Conservation (phyloP, 2,113 vertebrate species). For the Lasiurus cinereus region DNA sequence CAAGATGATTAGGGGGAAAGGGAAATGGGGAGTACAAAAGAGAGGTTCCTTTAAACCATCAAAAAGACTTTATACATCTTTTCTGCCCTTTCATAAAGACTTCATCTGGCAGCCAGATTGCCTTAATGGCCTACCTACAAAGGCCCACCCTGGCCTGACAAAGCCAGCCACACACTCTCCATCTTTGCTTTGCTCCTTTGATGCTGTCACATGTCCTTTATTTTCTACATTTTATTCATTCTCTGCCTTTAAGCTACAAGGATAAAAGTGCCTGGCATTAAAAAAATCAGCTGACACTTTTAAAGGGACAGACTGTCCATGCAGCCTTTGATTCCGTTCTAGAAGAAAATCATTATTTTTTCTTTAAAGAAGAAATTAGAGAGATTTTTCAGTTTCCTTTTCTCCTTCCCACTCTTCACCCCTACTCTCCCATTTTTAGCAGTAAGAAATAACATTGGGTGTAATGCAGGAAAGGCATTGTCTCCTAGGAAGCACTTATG, state of each 20-base stretch:
- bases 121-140: slow-evolving; percentile 88
- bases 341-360: slow-evolving; percentile 88
- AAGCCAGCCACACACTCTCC: slow-evolving; percentile 62
- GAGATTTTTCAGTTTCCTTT: slow-evolving; percentile 67
- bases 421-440: slow-evolving; percentile 71
- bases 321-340: slow-evolving; percentile 88
- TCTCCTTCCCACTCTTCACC: slow-evolving; percentile 38
- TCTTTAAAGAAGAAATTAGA: slow-evolving; percentile 80
- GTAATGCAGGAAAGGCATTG: not conserved
- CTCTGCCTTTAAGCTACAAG: slow-evolving; percentile 89
- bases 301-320: slow-evolving; percentile 88
- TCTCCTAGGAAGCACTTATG: slow-evolving; percentile 45
- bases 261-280: slow-evolving; percentile 88
- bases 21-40: not conserved
- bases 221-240: slow-evolving; percentile 87
- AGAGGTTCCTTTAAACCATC: slow-evolving; percentile 77
- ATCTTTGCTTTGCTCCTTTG: slow-evolving; percentile 86
- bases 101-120: slow-evolving; percentile 87
- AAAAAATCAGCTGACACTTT: slow-evolving; percentile 87
- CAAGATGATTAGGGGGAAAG: slow-evolving; percentile 37
- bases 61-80: slow-evolving; percentile 80
- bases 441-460: slow-evolving; percentile 52
- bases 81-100: slow-evolving; percentile 83
- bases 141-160: slow-evolving; percentile 78
- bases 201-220: slow-evolving; percentile 88